phyloP scores from a whole-genome alignment of 2,797 vertebrate species.

The Microtus californicus region DNA sequence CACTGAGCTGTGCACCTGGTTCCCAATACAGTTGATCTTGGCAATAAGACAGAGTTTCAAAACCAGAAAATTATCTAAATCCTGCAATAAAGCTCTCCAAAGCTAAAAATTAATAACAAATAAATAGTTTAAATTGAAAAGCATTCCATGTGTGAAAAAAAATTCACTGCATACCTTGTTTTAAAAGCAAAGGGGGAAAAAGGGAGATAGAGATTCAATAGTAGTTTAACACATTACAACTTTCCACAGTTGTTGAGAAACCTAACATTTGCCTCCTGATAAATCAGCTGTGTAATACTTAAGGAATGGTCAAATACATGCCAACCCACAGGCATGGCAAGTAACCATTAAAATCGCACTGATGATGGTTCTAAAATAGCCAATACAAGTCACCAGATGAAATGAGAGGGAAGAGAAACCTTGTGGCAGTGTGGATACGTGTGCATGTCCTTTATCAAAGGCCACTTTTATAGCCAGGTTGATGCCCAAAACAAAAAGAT shows the following conservation, averaged over 20 bases:
- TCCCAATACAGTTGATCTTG: neutral
- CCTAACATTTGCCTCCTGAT: slow-evolving; percentile 46
- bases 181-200: slow-evolving; percentile 30
- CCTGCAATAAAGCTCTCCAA: slow-evolving; percentile 60
- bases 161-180: slow-evolving; percentile 45
- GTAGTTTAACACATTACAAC: slow-evolving; percentile 45
- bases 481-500: slow-evolving; percentile 66
- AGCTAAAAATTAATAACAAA: slow-evolving; percentile 71
- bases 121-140: slow-evolving; percentile 72
- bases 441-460: neutral
- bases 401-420: neutral
- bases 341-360: slow-evolving; percentile 32
- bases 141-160: slow-evolving; percentile 56
- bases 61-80: slow-evolving; percentile 75
- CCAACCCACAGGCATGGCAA: slow-evolving; percentile 32
- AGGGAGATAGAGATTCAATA: slow-evolving; percentile 15
- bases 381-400: slow-evolving; percentile 9
- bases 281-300: slow-evolving; percentile 7
- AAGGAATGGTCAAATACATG: neutral
- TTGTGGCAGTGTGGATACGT: neutral
- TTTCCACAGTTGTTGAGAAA: slow-evolving; percentile 20
- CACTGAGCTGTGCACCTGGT: neutral
- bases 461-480: neutral
- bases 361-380: slow-evolving; percentile 45
- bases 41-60: slow-evolving; percentile 62